phyloP scores from a whole-genome alignment of 2,113 vertebrate species.

The Thamnaconus septentrionalis region DNA sequence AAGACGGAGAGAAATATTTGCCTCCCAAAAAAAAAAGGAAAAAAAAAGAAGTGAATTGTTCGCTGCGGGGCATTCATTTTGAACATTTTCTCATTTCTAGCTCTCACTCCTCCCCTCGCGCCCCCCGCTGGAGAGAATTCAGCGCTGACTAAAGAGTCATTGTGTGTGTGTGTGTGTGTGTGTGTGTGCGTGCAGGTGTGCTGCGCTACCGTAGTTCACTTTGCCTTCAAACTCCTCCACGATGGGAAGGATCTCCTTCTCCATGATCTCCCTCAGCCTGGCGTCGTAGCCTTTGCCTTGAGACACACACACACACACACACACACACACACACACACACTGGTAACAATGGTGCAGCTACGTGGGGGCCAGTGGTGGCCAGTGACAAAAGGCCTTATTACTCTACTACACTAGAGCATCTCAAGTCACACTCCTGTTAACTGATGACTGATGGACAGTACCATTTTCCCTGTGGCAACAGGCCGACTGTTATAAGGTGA shows the following conservation, averaged over 20 bases:
- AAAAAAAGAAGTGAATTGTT: conserved; percentile 40
- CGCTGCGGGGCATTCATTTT: conserved; percentile 42
- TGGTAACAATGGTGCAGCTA: too few relatives aligned
- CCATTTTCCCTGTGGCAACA: background rate
- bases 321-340: background rate
- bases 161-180: conserved; percentile 19
- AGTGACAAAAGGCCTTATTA: too few relatives aligned
- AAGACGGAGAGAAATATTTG: conserved; percentile 50
- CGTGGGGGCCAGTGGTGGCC: too few relatives aligned
- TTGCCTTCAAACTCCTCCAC: conserved; percentile 58
- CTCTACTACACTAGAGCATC: too few relatives aligned
- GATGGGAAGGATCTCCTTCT: conserved; percentile 54
- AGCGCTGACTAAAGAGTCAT: conserved; percentile 15
- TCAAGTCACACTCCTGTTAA: background rate
- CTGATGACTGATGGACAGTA: too few relatives aligned
- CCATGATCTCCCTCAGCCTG: conserved; percentile 60
- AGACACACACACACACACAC: background rate
- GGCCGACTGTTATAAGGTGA: too few relatives aligned
- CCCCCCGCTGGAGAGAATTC: conserved; percentile 22
- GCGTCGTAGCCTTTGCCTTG: conserved; percentile 63
- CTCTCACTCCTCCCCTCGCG: conserved; percentile 19
- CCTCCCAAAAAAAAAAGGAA: conserved; percentile 4
- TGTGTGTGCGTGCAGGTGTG: conserved; percentile 17
- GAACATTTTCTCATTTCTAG: conserved; percentile 32
- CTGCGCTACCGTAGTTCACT: conserved; percentile 55